Evolutionary conservation across 2,113 vertebrate genomes (phyloP), one percentile per base, ranked within the genome.

Genomic region (Donacobius atricapilla): DNA sequence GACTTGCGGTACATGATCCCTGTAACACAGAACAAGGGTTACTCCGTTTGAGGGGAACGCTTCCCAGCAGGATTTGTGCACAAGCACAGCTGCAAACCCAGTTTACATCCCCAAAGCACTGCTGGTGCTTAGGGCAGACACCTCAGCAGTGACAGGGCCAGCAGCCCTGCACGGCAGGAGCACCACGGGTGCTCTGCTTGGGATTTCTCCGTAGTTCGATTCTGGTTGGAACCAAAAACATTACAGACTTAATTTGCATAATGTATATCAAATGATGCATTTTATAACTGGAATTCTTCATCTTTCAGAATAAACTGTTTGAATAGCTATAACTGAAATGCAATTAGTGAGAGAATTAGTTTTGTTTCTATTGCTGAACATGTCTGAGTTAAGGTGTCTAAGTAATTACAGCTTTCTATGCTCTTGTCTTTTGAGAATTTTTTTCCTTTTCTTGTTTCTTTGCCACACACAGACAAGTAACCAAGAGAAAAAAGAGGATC

Each of bases 1-100:
- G 99, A 99, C 97, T 99, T 99, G 87, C 99, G 98, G 94, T 99
- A 99, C 97, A 99, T 98, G 89, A 99, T 98, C 33, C 99, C 99
- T 99, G 98, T 15, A 96, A 94, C 91, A 98, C 76, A 98, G 64
- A 97, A 79, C 82, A 97, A 70, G 77, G 69, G 88, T 79, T 84
- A 76, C 48, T 56, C 15, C 44, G 51, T 35, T 33, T 44, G 35
- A n/a, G 19, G 64, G 5, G 56, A 96, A n/a, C 16, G 6, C 0
- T 73, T 21, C 4, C 39, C 30, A 42, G 69, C 69, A 31, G 6
- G 0, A n/a, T 10, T 70, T 27, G 3, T 1, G 40, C 83, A 48
- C 64, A 24, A 71, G 79, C 53, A 40, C 57, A 40, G 51, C 40
- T 73, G 66, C 54, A 44, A 92, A 50, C 24, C 40, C 71, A n/a